Base-by-base conservation (phyloP, 2,113 vertebrate genomes). In the Montifringilla adamsi region DNA sequence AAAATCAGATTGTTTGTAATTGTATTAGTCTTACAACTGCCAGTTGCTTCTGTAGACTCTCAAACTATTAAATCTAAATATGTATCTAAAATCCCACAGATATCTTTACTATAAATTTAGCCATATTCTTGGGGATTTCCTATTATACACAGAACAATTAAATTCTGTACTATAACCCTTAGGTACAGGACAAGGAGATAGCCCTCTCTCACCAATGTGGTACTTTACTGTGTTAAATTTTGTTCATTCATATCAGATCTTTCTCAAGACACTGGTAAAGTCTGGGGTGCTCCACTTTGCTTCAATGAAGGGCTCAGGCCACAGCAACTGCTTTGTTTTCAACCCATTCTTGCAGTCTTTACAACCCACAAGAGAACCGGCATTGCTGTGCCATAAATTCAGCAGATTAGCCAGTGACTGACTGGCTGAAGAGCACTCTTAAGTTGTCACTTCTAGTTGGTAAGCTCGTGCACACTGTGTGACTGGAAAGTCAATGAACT, bases 301-400 rank as follows among this genome's bases (percentile, higher is more conserved):
- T 35, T 7, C 0, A 2, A 16, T 11, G 23, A 60, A 55, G 0
- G 5, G 15, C 26, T 80, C 21, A 47, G 35, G 11, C 44, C 44
- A 5, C 5, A 63, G 33, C 0, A 10, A 24, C 10, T 11, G 3
- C 43, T 87, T 31, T 0, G 3, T 31, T 52, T 35, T 31, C 49
- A 52, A 79, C 41, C 15, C 15, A 30, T 18, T 69, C 31, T 41
- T 24, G n/a, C 7, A 27, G 10, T 39, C 55, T 56, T 76, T 46
- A 49, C 7, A 85, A 39, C 35, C 27, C 16, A 26, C 21, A 47
- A 13, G 10, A 58, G 24, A 59, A n/a, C 0, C 1, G 2, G 43
- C 22, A 58, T 3, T 11, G 14, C 31, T 37, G 30, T 31, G 11
- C 24, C 20, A 8, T 13, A 26, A 17, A 9, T 6, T 4, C 9